phyloP scores from a whole-genome alignment of 2,888 invertebrate genomes.

The Himalopsyche tibetana region DNA sequence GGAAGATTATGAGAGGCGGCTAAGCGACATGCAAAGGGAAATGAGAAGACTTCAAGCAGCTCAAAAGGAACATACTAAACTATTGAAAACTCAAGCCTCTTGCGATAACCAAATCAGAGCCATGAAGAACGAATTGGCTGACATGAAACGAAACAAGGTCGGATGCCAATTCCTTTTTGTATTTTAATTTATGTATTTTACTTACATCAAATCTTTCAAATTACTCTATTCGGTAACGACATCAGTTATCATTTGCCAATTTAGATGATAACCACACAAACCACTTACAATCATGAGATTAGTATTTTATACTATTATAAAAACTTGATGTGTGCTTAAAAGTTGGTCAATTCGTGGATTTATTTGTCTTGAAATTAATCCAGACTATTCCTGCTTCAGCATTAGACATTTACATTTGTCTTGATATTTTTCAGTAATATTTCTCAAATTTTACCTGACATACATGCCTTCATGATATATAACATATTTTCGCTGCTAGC shows the following conservation, averaged over 20 bases:
- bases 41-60: conserved; percentile 89
- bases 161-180: conserved; percentile 36
- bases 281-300: background rate
- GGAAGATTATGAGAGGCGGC: conserved; percentile 92
- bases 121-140: conserved; percentile 84
- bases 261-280: background rate
- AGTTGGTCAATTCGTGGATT: too few relatives aligned
- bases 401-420: too few relatives aligned
- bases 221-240: background rate
- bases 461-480: too few relatives aligned
- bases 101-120: conserved; percentile 85
- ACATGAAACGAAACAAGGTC: conserved; percentile 91
- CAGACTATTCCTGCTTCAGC: too few relatives aligned
- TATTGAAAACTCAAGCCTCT: conserved; percentile 88
- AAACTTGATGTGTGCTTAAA: too few relatives aligned
- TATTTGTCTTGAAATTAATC: too few relatives aligned
- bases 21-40: conserved; percentile 90
- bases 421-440: too few relatives aligned
- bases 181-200: conserved; percentile 7
- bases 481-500: too few relatives aligned
- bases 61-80: conserved; percentile 91
- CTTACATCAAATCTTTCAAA: background rate
- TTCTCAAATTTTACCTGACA: too few relatives aligned
- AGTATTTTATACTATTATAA: too few relatives aligned
- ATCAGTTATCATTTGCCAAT: too few relatives aligned